These are phyloP conservation scores for Pongo pygmaeus DNA, from an alignment of 2,113 vertebrate genomes.

Conservation along the genomic window DNA sequence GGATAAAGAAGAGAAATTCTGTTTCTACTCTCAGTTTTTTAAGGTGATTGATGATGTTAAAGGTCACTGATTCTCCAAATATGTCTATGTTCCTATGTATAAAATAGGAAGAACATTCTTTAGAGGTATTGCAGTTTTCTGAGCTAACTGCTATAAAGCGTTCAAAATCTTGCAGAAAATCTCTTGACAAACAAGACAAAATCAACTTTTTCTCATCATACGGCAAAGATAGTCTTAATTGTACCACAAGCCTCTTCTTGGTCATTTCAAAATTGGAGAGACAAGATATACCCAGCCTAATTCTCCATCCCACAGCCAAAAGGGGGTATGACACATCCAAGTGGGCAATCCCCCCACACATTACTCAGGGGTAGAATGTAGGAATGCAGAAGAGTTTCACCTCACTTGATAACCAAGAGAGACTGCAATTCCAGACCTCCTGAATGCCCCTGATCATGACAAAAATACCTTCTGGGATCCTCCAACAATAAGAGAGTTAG, in stretches of 20 bases:
- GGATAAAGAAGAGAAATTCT: neutral
- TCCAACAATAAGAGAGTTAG: neutral
- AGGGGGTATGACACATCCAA: neutral
- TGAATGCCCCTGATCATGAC: neutral
- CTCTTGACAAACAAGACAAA: neutral
- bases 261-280: neutral
- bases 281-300: neutral
- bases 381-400: neutral
- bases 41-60: neutral
- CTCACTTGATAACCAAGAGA: neutral
- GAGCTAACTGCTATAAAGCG: neutral
- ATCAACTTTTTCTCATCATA: neutral
- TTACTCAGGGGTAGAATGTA: neutral
- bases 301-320: neutral
- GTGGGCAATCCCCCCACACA: neutral
- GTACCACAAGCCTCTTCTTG: neutral
- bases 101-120: neutral
- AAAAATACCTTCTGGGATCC: neutral
- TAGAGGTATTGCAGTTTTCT: neutral
- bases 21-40: neutral
- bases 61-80: neutral
- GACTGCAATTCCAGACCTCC: neutral
- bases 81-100: neutral
- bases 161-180: constrained; percentile 16
- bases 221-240: neutral